phyloP scores from a whole-genome alignment of 2,888 invertebrate genomes.

The Sclerodermus sp. region DNA sequence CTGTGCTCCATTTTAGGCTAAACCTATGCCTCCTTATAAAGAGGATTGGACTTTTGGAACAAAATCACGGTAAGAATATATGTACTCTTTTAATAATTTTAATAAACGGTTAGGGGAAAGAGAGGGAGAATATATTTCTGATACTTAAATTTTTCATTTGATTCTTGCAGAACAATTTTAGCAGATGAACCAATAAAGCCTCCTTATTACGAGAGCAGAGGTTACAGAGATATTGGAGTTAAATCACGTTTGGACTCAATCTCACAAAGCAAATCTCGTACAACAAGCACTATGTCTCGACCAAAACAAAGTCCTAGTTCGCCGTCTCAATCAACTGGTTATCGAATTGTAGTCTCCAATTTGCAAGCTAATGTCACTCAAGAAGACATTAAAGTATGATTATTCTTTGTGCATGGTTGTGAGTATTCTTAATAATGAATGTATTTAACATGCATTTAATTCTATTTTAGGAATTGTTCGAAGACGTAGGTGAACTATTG shows the following conservation, averaged over 20 bases:
- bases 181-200: constrained; percentile 38
- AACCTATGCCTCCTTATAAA: constrained; percentile 36
- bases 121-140: neutral
- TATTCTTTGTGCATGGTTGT: neutral
- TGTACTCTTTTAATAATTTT: too few relatives aligned
- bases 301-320: constrained; percentile 53
- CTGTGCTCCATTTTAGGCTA: constrained; percentile 26
- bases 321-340: constrained; percentile 64
- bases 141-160: neutral
- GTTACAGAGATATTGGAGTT: constrained; percentile 46
- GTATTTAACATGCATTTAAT: neutral
- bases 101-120: constrained; percentile 7
- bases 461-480: constrained; percentile 79
- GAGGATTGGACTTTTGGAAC: constrained; percentile 48
- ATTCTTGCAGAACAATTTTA: constrained; percentile 40
- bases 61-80: constrained; percentile 39
- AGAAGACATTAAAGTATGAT: constrained; percentile 80
- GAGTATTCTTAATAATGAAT: neutral
- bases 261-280: constrained; percentile 42
- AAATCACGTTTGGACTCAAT: constrained; percentile 59
- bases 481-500: constrained; percentile 85
- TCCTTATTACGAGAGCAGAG: constrained; percentile 45
- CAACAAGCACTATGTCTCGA: constrained; percentile 49
- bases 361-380: constrained; percentile 84
- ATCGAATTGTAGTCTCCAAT: constrained; percentile 88